Conservation (phyloP, 2,888 invertebrate genomes). For the Gryllus longicercus region DNA sequence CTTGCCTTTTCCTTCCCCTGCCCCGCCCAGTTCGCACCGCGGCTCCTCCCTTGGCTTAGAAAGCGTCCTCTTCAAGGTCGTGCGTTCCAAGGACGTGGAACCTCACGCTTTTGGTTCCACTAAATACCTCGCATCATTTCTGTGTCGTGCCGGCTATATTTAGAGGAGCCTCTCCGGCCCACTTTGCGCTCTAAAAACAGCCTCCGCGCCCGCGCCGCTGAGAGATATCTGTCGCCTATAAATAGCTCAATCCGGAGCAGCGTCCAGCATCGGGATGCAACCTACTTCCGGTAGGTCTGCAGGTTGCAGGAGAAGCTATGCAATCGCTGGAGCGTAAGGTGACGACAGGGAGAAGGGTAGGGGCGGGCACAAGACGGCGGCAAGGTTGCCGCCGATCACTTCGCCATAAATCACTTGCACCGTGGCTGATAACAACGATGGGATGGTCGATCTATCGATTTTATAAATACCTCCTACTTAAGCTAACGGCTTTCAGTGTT, state of each 20-base stretch:
- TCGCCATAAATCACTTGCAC: too few relatives aligned
- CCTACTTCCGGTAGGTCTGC: not conserved
- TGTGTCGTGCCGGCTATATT: not conserved
- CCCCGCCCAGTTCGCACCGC: too few relatives aligned
- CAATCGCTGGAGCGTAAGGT: not conserved
- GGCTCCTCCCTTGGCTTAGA: too few relatives aligned
- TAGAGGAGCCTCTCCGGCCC: not conserved
- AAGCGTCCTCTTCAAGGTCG: not conserved
- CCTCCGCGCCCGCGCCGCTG: not conserved
- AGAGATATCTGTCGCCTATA: constrained; percentile 17
- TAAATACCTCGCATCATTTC: not conserved
- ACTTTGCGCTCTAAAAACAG: constrained; percentile 17
- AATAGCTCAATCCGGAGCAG: not conserved
- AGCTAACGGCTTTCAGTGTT: too few relatives aligned
- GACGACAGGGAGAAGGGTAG: not conserved
- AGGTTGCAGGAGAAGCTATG: not conserved
- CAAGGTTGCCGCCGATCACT: too few relatives aligned
- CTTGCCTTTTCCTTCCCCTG: too few relatives aligned
- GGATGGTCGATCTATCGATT: too few relatives aligned
- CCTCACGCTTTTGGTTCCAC: not conserved
- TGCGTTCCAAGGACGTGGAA: not conserved
- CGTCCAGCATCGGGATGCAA: not conserved
- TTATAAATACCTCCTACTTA: too few relatives aligned
- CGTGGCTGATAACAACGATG: too few relatives aligned
- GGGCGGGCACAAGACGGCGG: not conserved